phyloP scores from a whole-genome alignment of 2,113 vertebrate genomes.

The Spea bombifrons region DNA sequence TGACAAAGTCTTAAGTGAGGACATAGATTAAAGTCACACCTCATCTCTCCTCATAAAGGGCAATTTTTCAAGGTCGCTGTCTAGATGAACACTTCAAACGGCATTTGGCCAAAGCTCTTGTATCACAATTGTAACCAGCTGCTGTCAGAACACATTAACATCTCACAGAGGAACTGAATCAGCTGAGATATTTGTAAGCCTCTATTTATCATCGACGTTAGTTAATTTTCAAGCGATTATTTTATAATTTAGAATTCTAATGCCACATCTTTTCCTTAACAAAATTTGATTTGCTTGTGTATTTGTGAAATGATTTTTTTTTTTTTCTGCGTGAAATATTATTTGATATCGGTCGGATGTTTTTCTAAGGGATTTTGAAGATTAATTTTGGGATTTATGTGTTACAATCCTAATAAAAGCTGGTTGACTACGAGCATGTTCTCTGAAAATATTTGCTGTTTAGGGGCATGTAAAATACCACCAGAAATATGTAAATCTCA shows the following conservation, averaged over 20 bases:
- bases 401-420: conserved; percentile 34
- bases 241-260: background rate
- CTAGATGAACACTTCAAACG: conserved; percentile 57
- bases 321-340: conserved; percentile 25
- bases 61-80: conserved; percentile 59
- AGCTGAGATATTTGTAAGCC: background rate
- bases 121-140: conserved; percentile 50
- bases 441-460: conserved; percentile 42
- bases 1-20: conserved; percentile 55
- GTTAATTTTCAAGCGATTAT: background rate
- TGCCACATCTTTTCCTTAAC: background rate
- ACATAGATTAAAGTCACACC: conserved; percentile 61
- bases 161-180: conserved; percentile 3
- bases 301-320: background rate
- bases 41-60: conserved; percentile 57
- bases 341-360: conserved; percentile 29
- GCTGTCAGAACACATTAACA: conserved; percentile 21
- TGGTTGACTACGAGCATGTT: conserved; percentile 23
- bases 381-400: conserved; percentile 35
- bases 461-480: conserved; percentile 38
- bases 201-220: conserved; percentile 2
- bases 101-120: conserved; percentile 52
- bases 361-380: conserved; percentile 40
- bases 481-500: conserved; percentile 44
- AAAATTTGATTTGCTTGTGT: background rate